These are phyloP conservation scores for Quadroppia sp. DNA, from an alignment of 2,888 invertebrate genomes.

Conservation along the genomic window DNA sequence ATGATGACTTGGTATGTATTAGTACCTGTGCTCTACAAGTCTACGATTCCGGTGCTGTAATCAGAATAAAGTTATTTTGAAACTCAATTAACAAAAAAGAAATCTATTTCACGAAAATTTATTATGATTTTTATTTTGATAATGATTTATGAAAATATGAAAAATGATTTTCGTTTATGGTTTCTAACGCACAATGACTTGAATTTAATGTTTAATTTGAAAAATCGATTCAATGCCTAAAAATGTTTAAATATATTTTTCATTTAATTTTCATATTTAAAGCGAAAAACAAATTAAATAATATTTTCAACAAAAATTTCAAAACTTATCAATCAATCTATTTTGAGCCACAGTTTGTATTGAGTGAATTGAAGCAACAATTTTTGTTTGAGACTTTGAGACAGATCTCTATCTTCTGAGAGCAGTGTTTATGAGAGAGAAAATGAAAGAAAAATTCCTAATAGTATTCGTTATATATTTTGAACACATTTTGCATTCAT, in stretches of 20 bases:
- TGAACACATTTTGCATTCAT: slow-evolving; percentile 24
- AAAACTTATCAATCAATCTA: slow-evolving; percentile 10
- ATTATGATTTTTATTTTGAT: too few relatives aligned
- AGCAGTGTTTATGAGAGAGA: not conserved
- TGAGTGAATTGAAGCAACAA: not conserved
- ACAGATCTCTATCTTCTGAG: not conserved
- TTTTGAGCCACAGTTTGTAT: not conserved
- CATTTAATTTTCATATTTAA: too few relatives aligned
- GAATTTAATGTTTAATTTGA: too few relatives aligned
- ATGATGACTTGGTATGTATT: slow-evolving; percentile 3
- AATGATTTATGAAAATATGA: too few relatives aligned
- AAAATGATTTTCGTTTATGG: too few relatives aligned
- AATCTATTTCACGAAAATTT: too few relatives aligned
- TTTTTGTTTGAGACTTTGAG: not conserved
- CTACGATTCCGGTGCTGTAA: not conserved
- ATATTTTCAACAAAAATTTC: not conserved
- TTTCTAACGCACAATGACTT: too few relatives aligned
- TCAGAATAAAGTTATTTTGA: not conserved
- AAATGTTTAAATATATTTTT: too few relatives aligned
- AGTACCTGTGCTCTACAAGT: slow-evolving; percentile 15
- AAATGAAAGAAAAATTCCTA: slow-evolving; percentile 13
- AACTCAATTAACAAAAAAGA: too few relatives aligned
- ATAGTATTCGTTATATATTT: slow-evolving; percentile 23
- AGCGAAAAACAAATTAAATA: not conserved
- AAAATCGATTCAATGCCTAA: too few relatives aligned